Evolutionary conservation across 2,888 invertebrate genomes (phyloP).

Genomic region (Eudemis profundana): DNA sequence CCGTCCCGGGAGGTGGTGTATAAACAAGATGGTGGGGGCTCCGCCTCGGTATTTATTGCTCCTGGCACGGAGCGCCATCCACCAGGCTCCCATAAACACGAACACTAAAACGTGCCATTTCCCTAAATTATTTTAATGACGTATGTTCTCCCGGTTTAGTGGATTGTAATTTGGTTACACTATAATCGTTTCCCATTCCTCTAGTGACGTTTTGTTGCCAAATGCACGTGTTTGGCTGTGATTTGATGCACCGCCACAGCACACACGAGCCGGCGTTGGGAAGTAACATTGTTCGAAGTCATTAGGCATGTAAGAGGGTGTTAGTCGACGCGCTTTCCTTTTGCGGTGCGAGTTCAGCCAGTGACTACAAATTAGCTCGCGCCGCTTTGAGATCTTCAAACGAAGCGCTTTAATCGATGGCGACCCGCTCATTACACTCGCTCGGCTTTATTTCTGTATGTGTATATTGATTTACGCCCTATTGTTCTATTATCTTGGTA

Average conservation of each 20-base stretch:
- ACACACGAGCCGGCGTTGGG: slow-evolving; percentile 48
- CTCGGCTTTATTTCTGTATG: slow-evolving; percentile 62
- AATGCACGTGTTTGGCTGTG: slow-evolving; percentile 55
- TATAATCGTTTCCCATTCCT: slow-evolving; percentile 59
- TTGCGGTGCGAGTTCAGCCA: slow-evolving; percentile 56
- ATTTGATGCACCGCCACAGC: slow-evolving; percentile 55
- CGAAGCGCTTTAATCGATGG: slow-evolving; percentile 68
- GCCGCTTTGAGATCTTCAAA: slow-evolving; percentile 63
- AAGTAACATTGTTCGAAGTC: slow-evolving; percentile 63
- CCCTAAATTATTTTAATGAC: slow-evolving; percentile 79
- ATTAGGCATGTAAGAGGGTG: slow-evolving; percentile 67
- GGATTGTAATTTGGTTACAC: slow-evolving; percentile 70
- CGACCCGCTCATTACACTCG: slow-evolving; percentile 62
- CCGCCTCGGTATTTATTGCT: slow-evolving; percentile 75
- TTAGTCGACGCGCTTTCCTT: slow-evolving; percentile 63
- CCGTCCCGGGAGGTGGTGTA: slow-evolving; percentile 67
- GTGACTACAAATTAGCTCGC: slow-evolving; percentile 74
- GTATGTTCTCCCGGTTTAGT: slow-evolving; percentile 69
- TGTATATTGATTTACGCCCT: slow-evolving; percentile 76
- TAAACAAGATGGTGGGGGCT: slow-evolving; percentile 72
- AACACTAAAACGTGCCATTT: slow-evolving; percentile 76
- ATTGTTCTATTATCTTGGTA: slow-evolving; percentile 62
- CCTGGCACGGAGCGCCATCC: slow-evolving; percentile 66
- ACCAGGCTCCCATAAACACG: slow-evolving; percentile 71
- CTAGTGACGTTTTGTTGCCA: slow-evolving; percentile 58